A percentile compares a stretch with the other conserved stretches of the same genome.
Conservation (phyloP, 2,797 vertebrate species). For the Hephaestus fuliginosus region DNA sequence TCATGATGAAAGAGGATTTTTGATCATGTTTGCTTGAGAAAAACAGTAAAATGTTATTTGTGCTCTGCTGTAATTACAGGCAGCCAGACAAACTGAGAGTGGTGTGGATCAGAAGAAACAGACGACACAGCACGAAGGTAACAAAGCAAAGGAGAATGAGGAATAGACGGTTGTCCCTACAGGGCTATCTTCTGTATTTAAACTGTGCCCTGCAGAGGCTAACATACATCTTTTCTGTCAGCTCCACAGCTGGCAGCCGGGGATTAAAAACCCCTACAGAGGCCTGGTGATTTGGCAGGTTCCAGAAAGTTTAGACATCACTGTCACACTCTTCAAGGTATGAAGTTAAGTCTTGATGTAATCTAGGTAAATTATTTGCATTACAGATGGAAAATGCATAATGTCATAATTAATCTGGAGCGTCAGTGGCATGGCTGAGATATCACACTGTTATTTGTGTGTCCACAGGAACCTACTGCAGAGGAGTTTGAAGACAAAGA, state of each 20-base stretch:
- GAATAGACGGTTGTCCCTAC: not conserved
- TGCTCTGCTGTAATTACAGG: constrained; percentile 80
- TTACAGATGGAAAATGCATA: not conserved
- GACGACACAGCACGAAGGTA: constrained; percentile 92
- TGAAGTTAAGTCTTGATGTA: not conserved
- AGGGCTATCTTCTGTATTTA: not conserved
- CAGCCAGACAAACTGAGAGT: constrained; percentile 93
- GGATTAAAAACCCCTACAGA: constrained; percentile 92
- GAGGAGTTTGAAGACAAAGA: constrained; percentile 95
- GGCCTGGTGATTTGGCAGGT: constrained; percentile 91
- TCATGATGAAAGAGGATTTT: not conserved
- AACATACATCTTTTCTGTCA: constrained; percentile 46
- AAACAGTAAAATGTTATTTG: not conserved
- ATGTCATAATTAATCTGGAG: not conserved
- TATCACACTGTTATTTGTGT: not conserved
- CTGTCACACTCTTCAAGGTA: constrained; percentile 93
- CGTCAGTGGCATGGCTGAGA: not conserved
- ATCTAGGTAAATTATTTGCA: not conserved
- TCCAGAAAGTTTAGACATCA: constrained; percentile 91
- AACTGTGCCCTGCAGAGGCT: not conserved
- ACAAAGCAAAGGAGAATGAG: constrained; percentile 2
- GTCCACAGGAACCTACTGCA: constrained; percentile 88
- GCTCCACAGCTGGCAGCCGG: constrained; percentile 94
- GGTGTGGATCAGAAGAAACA: constrained; percentile 91
- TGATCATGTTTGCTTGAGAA: not conserved